Base-by-base conservation (phyloP, 2,888 invertebrate species). In the Tetragonula carbonaria region DNA sequence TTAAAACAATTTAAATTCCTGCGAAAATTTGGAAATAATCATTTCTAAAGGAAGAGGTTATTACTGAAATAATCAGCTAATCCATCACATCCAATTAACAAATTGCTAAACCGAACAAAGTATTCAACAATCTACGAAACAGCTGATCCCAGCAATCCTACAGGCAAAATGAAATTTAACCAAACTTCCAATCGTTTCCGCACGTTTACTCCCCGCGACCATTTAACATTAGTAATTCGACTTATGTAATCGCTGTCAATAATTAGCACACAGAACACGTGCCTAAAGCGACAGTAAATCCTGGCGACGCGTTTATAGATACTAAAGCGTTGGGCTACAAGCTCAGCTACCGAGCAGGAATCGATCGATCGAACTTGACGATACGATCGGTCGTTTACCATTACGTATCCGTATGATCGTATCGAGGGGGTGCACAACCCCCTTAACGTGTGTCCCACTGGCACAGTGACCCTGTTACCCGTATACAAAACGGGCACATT, bases 381-480 rank as follows among this genome's bases (percentile, higher is more conserved):
- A 85, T 85, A 87, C 77, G 83, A 80, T 80, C 85, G 82, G 74
- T 71, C 76, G 80, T 86, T 78, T 82, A 78, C 88, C 75, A 85
- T 86, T 88, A 86, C 82, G 81, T 87, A 82, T 83, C 72, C 78
- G 80, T 83, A 83, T 83, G 80, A 89, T 88, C 81, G 82, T 68
- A 51, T 59, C 74, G 78, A 83, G 78, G 86, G 86, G 87, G 86
- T 87, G 86, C 80, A 74, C 38, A 86, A 84, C 87, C 87, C 86
- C 83, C 88, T 74, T 77, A 82, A 76, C 77, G 72, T 83, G 87
- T 89, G 89, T 86, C 86, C 90, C 85, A 90, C 86, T 93, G 92
- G 91, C 94, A 93, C 92, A 92, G 87, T 94, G 92, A 93, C 94
- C 93, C 87, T 88, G 91, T 91, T 92, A 90, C 88, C 86, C 85